Conservation (phyloP, 1,140 invertebrate species). For the Drosophila repletoides region DNA sequence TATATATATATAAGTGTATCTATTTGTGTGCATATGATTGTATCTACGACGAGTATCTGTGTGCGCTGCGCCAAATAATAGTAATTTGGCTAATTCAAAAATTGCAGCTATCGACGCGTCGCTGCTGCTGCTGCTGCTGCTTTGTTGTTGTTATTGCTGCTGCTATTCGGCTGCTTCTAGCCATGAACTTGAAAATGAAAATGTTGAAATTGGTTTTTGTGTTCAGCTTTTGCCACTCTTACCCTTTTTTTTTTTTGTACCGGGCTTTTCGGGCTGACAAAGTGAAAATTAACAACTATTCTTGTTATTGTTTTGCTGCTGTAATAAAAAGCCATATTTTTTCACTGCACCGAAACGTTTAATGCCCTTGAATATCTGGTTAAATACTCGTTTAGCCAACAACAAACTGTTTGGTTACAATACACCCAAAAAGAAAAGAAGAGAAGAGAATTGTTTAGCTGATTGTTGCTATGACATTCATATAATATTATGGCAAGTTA, state of each 20-base stretch:
- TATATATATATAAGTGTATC: slow-evolving; percentile 23
- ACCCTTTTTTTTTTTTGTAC: slow-evolving; percentile 10
- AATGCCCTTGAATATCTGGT: slow-evolving; percentile 34
- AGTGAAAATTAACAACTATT: slow-evolving; percentile 72
- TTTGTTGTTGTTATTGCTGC: slow-evolving; percentile 5
- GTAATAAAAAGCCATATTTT: slow-evolving; percentile 18
- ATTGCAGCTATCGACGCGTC: slow-evolving; percentile 64
- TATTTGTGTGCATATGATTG: slow-evolving; percentile 7
- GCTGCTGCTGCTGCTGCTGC: slow-evolving; percentile 22
- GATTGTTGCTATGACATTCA: slow-evolving; percentile 26
- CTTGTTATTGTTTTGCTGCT: slow-evolving; percentile 33
- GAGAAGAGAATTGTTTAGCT: slow-evolving; percentile 36
- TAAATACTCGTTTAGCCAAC: slow-evolving; percentile 8
- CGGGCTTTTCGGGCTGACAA: slow-evolving; percentile 34
- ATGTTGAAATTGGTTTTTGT: slow-evolving; percentile 47
- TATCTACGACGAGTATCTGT: no score
- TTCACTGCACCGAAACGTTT: slow-evolving; percentile 13
- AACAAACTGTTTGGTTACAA: slow-evolving; percentile 24
- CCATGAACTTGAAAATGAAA: slow-evolving; percentile 74
- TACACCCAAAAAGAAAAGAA: no score
- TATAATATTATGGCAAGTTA: background rate
- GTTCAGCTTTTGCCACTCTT: slow-evolving; percentile 25
- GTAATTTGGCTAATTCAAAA: slow-evolving; percentile 78
- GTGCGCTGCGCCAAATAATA: slow-evolving; percentile 71
- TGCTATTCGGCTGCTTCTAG: slow-evolving; percentile 39